Conservation (phyloP, 2,113 vertebrate genomes). For the Daphoenositta chrysoptera region DNA sequence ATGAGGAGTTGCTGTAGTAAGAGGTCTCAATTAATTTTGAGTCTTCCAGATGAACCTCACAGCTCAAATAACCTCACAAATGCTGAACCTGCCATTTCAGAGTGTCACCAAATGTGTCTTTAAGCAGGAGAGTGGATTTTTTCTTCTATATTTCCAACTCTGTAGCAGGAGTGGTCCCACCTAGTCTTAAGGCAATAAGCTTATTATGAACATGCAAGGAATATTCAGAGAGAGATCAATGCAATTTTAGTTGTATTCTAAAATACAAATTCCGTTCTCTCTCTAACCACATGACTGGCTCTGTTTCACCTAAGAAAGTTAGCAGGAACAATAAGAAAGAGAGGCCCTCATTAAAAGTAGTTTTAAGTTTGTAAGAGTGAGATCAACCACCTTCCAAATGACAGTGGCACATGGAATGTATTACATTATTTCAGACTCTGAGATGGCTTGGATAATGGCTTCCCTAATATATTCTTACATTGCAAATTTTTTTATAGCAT, state of each 20-base stretch:
- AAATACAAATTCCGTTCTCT: neutral
- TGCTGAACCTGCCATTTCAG: neutral
- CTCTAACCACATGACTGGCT: neutral
- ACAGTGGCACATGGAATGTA: neutral
- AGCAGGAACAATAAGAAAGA: neutral
- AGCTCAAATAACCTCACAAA: neutral
- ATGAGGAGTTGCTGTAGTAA: neutral
- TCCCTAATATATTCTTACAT: slow-evolving; percentile 12
- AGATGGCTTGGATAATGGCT: neutral
- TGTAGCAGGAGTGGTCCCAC: neutral
- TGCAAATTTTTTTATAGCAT: neutral
- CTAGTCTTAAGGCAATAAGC: neutral
- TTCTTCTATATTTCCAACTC: neutral
- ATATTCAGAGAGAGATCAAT: neutral
- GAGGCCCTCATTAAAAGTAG: neutral
- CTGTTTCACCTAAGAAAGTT: neutral
- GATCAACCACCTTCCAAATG: neutral
- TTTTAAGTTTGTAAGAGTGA: neutral
- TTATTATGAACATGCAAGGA: neutral
- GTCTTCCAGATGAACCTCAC: neutral
- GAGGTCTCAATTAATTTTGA: neutral
- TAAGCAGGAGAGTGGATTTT: neutral
- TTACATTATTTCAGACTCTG: slow-evolving; percentile 4
- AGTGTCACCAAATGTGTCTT: neutral
- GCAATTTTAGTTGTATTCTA: neutral